A percentile compares a stretch with the other conserved stretches of the same genome.
These are phyloP conservation scores for Ernsta delagoae DNA, from an alignment of 2,888 invertebrate genomes.

Conservation along the genomic window DNA sequence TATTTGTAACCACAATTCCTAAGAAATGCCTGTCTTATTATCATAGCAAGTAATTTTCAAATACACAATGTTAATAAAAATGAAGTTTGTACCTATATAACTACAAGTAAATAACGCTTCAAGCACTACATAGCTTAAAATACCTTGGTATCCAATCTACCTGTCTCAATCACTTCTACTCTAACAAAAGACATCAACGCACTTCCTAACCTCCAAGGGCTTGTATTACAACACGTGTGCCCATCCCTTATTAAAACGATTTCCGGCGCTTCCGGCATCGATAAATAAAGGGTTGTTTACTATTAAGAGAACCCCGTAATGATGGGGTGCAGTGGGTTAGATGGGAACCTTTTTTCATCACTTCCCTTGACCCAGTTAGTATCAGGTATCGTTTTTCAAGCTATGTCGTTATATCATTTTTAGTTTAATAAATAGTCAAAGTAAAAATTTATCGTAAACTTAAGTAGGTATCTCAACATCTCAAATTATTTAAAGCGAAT, in stretches of 20 bases:
- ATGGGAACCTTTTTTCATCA: conserved; percentile 36
- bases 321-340: conserved; percentile 41
- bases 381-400: conserved; percentile 26
- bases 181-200: conserved; percentile 38
- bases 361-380: conserved; percentile 36
- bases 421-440: too few relatives aligned
- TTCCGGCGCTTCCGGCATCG: conserved; percentile 56
- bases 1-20: too few relatives aligned
- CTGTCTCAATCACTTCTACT: conserved; percentile 8
- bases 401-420: too few relatives aligned
- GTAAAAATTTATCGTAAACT: too few relatives aligned
- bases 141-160: conserved; percentile 6
- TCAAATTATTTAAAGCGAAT: too few relatives aligned
- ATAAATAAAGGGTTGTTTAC: conserved; percentile 49
- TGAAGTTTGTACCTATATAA: too few relatives aligned
- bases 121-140: too few relatives aligned
- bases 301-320: conserved; percentile 44
- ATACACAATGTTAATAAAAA: too few relatives aligned
- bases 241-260: conserved; percentile 59
- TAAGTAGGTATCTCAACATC: too few relatives aligned
- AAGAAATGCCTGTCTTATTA: too few relatives aligned
- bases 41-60: too few relatives aligned
- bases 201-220: conserved; percentile 27
- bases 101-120: too few relatives aligned
- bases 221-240: conserved; percentile 49